Evolutionary conservation across 1,140 invertebrate species (phyloP), one percentile per base, ranked within the genome.

Genomic region (Formica exsecta): DNA sequence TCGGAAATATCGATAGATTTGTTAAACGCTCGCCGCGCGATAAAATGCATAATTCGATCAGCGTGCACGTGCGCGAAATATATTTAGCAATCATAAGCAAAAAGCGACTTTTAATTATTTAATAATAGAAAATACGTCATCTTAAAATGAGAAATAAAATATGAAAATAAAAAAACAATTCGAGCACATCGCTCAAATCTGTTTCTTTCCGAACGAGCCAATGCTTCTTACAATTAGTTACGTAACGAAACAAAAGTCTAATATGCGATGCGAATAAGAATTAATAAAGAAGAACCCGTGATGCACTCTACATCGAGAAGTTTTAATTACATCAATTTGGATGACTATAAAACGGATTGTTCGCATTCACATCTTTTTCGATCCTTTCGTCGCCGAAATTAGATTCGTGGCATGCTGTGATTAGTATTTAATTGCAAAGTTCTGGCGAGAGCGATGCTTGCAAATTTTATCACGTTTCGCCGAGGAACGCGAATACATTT

Each of bases 351-450:
- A 44, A 48, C 22, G 22, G 7, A 59, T 19, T 19, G 51, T 19
- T 19, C 44, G 32, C 38, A 38, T 65, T 32, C 68, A 57, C 54
- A 5, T 83, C 79, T 74, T 83, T 74, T 74, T 83, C 68, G 68
- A 73, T 83, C 54, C 54, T 19, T 83, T 54, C 11, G 16, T 51
- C 68, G n/a, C 38, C 79, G 68, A 74, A 83, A 83, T 83, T 83
- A 83, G 68, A 73, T 73, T 73, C 38, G 79, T 11, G 68, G 38
- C 79, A 25, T 38, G 68, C 79, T 83, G 48, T 51, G 79, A 83
- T 83, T 83, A 83, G 79, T 83, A 83, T 83, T 83, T 83, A 83
- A 83, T 83, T 83, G 79, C 79, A 83, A 74, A 83, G 68, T 83
- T 83, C 79, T 83, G 68, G 68, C 54, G 54, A 36, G 79, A 74